These are phyloP conservation scores for Tapirus indicus DNA, from an alignment of 2,797 vertebrate genomes.

Conservation along the genomic window DNA sequence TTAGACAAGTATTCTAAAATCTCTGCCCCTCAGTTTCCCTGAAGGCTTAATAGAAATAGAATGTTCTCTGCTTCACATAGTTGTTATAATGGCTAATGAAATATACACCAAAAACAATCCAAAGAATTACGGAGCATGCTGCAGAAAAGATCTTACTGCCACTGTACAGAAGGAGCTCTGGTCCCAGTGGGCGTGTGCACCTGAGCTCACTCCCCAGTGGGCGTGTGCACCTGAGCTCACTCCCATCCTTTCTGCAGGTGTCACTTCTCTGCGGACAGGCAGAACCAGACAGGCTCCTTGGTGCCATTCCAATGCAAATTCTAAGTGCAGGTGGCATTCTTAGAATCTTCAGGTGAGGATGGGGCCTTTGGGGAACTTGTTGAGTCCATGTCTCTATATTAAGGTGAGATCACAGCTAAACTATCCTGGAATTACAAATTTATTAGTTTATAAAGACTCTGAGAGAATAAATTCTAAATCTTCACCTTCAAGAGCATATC, in stretches of 20 bases:
- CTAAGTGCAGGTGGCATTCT: not conserved
- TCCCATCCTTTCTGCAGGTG: not conserved
- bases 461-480: constrained; percentile 12
- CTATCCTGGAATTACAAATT: not conserved
- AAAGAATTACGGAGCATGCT: not conserved
- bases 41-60: not conserved
- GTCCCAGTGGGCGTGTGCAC: not conserved
- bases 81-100: not conserved
- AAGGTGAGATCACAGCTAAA: constrained; percentile 2
- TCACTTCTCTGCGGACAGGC: not conserved
- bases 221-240: no score
- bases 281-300: not conserved
- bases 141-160: not conserved
- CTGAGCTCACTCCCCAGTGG: not conserved
- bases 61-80: not conserved
- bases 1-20: not conserved
- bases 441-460: constrained; percentile 48
- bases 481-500: not conserved
- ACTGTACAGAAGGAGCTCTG: not conserved
- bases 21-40: not conserved
- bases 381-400: not conserved
- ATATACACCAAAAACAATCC: not conserved
- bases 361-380: not conserved
- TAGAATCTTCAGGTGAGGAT: not conserved
- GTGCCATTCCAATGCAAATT: constrained; percentile 4